Base-by-base conservation (phyloP, 2,797 vertebrate genomes). In the Buceros bicornis region DNA sequence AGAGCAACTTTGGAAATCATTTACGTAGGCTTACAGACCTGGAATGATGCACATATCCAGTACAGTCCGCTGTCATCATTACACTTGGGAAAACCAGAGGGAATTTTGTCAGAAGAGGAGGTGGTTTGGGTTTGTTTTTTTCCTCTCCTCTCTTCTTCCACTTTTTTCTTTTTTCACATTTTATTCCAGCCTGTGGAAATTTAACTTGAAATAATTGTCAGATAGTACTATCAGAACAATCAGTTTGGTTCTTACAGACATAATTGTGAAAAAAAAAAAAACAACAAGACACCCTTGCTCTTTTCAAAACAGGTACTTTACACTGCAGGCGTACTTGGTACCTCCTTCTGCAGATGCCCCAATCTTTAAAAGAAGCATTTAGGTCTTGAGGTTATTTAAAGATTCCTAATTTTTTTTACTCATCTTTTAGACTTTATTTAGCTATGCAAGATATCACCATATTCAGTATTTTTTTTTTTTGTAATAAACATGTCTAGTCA, bases 401-500 rank as follows among this genome's bases (percentile, higher is more conserved):
- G 78, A 94, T 69, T 95, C 83, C 72, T 97, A 85, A 93, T 97
- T 97, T 97, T 97, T 97, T 97, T 95, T 93, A 96, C 91, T 97
- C 96, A 82, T 92, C 95, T 98, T 97, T 97, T 96, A 91, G 89
- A 95, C 97, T 98, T 97, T 97, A 98, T 98, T 98, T 98, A 98
- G 96, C 96, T 97, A 96, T 97, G 94, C 95, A 96, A 97, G 98
- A 97, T 98, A 98, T 94, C 97, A 97, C 97, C 97, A 98, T 97
- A 97, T 97, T 98, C 97, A 92, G 96, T 98, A 98, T 98, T 98
- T 98, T 98, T 98, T 98, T 98, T 98, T 98, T 98, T 98, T 98
- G 98, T 98, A 98, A 99, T 99, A 99, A 99, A 99, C 99, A 99
- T 98, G 98, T 98, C 98, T 98, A 98, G 98, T 99, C 99, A 99